Conservation (phyloP, 2,797 vertebrate species). For the Craterocephalus amniculus region DNA sequence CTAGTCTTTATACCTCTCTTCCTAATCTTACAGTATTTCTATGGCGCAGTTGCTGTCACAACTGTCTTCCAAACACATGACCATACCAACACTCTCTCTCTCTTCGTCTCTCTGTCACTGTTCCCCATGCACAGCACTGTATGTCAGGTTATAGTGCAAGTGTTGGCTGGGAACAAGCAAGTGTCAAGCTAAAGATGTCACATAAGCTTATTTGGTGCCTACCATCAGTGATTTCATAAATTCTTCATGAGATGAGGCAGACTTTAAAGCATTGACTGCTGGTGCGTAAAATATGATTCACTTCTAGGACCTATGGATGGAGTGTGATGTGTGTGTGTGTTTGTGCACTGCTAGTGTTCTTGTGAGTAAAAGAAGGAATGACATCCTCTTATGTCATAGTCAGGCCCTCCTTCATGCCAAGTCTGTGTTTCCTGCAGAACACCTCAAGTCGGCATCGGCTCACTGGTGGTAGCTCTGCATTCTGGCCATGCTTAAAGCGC, state of each 20-base stretch:
- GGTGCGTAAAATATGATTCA: constrained; percentile 47
- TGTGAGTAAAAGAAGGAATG: constrained; percentile 17
- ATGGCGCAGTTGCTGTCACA: constrained; percentile 32
- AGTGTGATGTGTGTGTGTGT: constrained; percentile 8
- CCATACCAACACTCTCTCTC: constrained; percentile 15
- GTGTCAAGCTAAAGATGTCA: constrained; percentile 39
- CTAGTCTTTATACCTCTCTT: constrained; percentile 9
- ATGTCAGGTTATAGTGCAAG: constrained; percentile 12
- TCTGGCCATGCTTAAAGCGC: constrained; percentile 18
- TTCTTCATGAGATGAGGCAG: constrained; percentile 42
- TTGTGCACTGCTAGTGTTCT: constrained; percentile 16
- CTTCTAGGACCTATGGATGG: constrained; percentile 19
- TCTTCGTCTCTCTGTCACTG: constrained; percentile 17
- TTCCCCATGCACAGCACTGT: constrained; percentile 4
- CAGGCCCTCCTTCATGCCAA: constrained; percentile 17
- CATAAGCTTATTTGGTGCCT: constrained; percentile 37
- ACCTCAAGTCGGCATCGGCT: constrained; percentile 42
- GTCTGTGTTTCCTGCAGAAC: constrained; percentile 31
- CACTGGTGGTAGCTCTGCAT: constrained; percentile 20
- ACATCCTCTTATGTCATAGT: constrained; percentile 21
- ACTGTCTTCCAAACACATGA: constrained; percentile 39
- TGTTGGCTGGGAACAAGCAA: constrained; percentile 10
- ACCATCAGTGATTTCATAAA: constrained; percentile 38
- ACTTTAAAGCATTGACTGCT: constrained; percentile 35
- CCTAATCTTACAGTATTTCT: constrained; percentile 24